Evolutionary conservation across 1,140 invertebrate species (phyloP), one percentile per base, ranked within the genome.

Genomic region (Macrostomum lignano): DNA sequence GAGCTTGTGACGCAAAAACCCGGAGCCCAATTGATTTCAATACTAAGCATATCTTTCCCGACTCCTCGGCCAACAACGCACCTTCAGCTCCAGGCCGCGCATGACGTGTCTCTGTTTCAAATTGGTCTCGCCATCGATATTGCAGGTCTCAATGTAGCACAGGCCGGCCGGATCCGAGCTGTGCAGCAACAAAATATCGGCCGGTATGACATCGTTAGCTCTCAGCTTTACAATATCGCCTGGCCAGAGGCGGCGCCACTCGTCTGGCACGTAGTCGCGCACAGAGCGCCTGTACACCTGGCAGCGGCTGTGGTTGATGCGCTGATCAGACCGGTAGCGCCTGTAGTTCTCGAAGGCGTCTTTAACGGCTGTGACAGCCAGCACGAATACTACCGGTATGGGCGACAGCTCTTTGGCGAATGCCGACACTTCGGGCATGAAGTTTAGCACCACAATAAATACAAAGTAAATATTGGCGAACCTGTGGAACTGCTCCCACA

Each of bases 401-500:
- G 91, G 81, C 1, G 82, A 79, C 22, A 54, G 44, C 38, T 52
- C 55, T 13, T 51, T 39, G 25, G 52, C 53, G 14, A 52, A 57
- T 5, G 55, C 52, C 5, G 53, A 55, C 7, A 58, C 52, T 42
- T 45, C 44, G 1, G 55, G 55, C 23, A 58, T 55, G 26, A 33
- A 33, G 26, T 39, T 25, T 38, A 86, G 63, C 38, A 91, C 61
- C 35, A 93, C 77, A 44, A 94, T 88, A 49, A 84, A 78, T 46
- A 94, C 72, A 61, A 96, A 96, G 60, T 94, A 94, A 38, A 93
- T 63, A 64, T 96, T 96, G 23, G 86, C 86, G 48, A 91, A 77
- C 35, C 81, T 68, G 58, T 84, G 81, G 60, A 93, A 93, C 58
- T 96, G 86, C 61, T 94, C 86, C 50, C 91, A 68, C 17, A 96